Evolutionary conservation across 1,140 invertebrate genomes (phyloP).

Genomic region (Aphelinus certus): DNA sequence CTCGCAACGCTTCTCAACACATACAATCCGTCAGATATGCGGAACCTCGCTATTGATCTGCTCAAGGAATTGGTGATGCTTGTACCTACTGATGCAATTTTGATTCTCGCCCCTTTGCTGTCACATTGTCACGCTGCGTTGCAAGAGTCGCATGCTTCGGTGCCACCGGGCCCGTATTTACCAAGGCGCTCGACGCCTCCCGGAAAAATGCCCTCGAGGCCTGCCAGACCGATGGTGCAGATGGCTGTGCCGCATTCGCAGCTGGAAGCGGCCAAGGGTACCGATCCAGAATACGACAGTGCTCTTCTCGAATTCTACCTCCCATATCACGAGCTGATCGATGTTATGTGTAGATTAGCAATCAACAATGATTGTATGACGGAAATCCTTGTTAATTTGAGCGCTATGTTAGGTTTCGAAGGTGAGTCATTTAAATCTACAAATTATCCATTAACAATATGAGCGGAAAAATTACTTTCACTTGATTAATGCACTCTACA

Average conservation of each 20-base stretch:
- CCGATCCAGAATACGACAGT: constrained; percentile 82
- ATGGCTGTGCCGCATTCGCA: constrained; percentile 85
- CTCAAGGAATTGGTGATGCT: constrained; percentile 86
- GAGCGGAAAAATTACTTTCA: too few species aligned
- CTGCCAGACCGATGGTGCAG: constrained; percentile 85
- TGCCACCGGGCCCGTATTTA: constrained; percentile 78
- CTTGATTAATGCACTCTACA: too few species aligned
- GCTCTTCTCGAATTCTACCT: constrained; percentile 81
- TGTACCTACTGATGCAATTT: constrained; percentile 82
- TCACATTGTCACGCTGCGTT: constrained; percentile 85
- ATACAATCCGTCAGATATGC: constrained; percentile 87
- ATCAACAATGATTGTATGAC: constrained; percentile 83
- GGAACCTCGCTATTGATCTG: constrained; percentile 82
- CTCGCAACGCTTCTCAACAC: constrained; percentile 89
- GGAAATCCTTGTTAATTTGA: constrained; percentile 80
- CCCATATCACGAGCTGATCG: constrained; percentile 86
- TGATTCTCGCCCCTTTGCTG: constrained; percentile 83
- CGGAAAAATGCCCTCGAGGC: constrained; percentile 71
- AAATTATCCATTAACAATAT: too few species aligned
- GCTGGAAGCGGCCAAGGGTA: constrained; percentile 75
- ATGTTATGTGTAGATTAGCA: constrained; percentile 88
- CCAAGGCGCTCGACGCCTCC: constrained; percentile 71
- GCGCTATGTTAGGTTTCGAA: constrained; percentile 88
- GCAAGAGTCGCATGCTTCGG: constrained; percentile 79
- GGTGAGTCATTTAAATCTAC: constrained; percentile 53